These are phyloP conservation scores for Metacarcinus magister DNA, from an alignment of 2,888 invertebrate genomes.

Conservation along the genomic window DNA sequence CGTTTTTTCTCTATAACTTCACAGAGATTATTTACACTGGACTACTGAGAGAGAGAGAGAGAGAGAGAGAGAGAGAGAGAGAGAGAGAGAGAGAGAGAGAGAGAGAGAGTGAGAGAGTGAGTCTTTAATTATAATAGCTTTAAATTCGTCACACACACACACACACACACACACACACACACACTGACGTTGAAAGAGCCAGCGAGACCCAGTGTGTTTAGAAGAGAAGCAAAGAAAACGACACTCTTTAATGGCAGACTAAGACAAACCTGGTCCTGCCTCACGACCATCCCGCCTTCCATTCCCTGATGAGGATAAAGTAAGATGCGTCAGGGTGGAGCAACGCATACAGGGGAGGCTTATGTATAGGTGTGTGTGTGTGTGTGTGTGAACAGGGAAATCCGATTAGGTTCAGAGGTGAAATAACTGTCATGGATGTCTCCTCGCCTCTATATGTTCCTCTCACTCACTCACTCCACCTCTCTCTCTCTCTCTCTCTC, in stretches of 20 bases:
- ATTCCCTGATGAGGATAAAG: neutral
- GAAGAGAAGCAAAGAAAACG: neutral
- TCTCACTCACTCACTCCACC: neutral
- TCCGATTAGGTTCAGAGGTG: neutral
- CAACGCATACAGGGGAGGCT: neutral
- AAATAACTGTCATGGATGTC: neutral
- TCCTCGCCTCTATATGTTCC: neutral
- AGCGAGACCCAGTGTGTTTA: neutral
- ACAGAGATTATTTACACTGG: neutral
- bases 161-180: neutral
- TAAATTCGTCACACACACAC: neutral
- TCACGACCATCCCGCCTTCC: neutral
- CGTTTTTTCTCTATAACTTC: neutral
- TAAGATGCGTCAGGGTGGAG: neutral
- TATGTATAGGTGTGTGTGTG: neutral
- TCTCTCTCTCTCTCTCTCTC: conserved; percentile 21
- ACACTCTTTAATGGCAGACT: neutral
- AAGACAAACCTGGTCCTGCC: neutral
- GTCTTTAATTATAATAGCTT: neutral
- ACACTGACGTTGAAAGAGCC: neutral
- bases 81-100: conserved; percentile 16
- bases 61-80: neutral
- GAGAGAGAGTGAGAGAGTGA: neutral
- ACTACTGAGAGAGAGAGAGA: neutral
- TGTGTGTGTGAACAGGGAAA: neutral